phyloP scores from a whole-genome alignment of 2,113 vertebrate species.

The Hippopotamus amphibius region DNA sequence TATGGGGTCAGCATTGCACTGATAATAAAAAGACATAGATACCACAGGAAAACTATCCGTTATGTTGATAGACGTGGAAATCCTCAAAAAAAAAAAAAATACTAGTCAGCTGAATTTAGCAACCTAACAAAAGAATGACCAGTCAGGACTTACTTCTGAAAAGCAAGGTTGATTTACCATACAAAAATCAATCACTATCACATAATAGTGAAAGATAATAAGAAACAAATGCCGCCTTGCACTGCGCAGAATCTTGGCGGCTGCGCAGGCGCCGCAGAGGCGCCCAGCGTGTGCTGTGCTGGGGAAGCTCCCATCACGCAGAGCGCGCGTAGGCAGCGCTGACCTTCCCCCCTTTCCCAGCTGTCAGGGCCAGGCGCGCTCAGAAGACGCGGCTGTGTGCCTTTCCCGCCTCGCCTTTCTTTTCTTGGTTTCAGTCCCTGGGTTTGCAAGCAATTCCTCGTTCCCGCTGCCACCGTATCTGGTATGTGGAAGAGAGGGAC shows the following conservation, averaged over 20 bases:
- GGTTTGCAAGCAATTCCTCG: neutral
- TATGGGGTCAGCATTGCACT: neutral
- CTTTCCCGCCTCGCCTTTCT: neutral
- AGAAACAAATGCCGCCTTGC: neutral
- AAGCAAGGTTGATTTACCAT: neutral
- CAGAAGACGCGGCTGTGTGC: neutral
- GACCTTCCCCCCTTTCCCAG: neutral
- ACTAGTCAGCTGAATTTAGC: neutral
- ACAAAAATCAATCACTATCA: neutral
- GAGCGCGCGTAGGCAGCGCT: neutral
- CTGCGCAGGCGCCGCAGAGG: slow-evolving; percentile 59
- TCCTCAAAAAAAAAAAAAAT: neutral
- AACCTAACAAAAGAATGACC: neutral
- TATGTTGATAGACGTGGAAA: neutral
- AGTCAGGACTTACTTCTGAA: neutral
- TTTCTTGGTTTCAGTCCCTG: neutral
- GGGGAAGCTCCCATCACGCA: neutral
- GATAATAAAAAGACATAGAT: neutral
- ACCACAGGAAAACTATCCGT: neutral
- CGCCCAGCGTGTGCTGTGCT: neutral
- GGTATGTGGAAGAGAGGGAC: neutral
- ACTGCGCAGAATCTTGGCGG: neutral
- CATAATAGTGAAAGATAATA: too few relatives aligned
- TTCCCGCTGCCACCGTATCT: neutral
- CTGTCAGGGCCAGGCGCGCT: accelerated